Evolutionary conservation across 2,797 vertebrate species (phyloP), one percentile per base, ranked within the genome.

Genomic region (Carduelis carduelis): DNA sequence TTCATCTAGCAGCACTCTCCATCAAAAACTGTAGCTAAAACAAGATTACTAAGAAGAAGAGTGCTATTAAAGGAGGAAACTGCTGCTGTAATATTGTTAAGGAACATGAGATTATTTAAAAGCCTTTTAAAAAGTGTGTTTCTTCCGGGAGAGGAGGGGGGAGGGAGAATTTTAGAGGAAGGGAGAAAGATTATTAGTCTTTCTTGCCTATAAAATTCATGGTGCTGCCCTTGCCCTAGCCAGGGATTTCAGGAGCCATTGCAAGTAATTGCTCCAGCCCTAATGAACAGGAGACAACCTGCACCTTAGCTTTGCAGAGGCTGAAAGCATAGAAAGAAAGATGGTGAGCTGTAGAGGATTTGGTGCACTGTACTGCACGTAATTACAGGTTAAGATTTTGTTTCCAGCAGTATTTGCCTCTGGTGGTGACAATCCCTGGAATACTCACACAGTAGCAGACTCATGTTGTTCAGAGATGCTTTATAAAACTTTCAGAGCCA

Each of bases 11-110:
- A 87, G 83, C 6, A 8, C 68, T 86, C 70, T 82, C 74, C 87
- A 90, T 96, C 83, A 93, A 91, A 96, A 97, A 76, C 56, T 66
- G 77, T 27, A 96, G 94, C 91, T 97, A 87, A 95, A 97, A 97
- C 91, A 90, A 95, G 94, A 95, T 97, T 96, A 97, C 60, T 75
- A 83, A 88, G 93, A 91, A 96, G 91, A 91, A 64, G 85, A 97
- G 91, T 90, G 91, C 91, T 93, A 95, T 96, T 96, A 95, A 95
- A 97, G 91, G 91, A 95, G 94, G 96, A 96, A 96, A 90, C 93
- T 77, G 77, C 89, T 79, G 57, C 74, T 82, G 66, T 96, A 97
- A 97, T 96, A 96, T 90, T 82, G 87, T 97, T 97, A 96, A 95
- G 95, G 96, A 90, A 57, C 85, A 94, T 12, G 53, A 96, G 83